phyloP scores from a whole-genome alignment of 2,888 invertebrate genomes.

The Oxycera nigricornis region DNA sequence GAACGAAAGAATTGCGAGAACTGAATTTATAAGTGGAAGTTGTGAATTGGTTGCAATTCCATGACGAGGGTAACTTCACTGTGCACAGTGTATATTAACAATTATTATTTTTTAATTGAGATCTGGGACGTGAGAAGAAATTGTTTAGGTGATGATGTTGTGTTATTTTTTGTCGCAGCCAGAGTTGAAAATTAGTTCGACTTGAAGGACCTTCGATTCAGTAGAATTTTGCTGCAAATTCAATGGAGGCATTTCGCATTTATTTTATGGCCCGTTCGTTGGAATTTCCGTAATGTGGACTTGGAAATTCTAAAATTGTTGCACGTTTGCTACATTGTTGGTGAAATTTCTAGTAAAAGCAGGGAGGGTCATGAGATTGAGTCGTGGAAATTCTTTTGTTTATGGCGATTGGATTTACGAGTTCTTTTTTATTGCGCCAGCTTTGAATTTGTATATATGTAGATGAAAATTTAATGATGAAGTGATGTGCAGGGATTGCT shows the following conservation, averaged over 20 bases:
- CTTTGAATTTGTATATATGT: no score
- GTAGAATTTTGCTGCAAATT: no score
- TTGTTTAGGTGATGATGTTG: neutral
- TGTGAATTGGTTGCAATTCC: neutral
- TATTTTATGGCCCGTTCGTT: no score
- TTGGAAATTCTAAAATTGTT: neutral
- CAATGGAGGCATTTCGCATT: no score
- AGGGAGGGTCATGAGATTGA: neutral
- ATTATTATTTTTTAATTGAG: constrained; percentile 21
- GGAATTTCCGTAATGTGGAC: neutral
- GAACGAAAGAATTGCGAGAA: constrained; percentile 20
- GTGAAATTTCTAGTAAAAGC: neutral
- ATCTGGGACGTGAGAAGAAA: constrained; percentile 16
- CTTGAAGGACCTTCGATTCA: no score
- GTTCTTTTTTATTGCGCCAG: no score
- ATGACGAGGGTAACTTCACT: neutral
- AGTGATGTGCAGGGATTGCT: no score
- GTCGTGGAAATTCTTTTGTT: neutral
- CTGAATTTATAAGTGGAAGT: constrained; percentile 16
- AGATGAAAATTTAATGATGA: no score
- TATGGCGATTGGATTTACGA: neutral
- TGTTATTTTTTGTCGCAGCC: no score
- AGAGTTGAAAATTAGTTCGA: no score
- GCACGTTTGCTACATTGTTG: neutral
- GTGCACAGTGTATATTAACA: neutral